Evolutionary conservation across 2,113 vertebrate species (phyloP), one percentile per base, ranked within the genome.

Genomic region (Sorex araneus): DNA sequence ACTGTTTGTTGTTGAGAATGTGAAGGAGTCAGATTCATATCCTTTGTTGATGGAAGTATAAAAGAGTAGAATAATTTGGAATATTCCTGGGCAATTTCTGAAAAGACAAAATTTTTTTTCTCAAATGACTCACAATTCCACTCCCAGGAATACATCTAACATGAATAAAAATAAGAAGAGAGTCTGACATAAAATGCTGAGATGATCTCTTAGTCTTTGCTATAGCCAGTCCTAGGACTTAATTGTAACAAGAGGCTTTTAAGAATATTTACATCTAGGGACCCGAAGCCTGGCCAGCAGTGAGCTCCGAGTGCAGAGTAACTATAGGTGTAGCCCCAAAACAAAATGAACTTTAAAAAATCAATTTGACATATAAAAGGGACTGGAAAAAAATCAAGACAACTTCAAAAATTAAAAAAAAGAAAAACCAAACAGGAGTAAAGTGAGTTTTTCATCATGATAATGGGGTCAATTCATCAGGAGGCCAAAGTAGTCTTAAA

Each of bases 1-100:
- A 64, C 43, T 30, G 25, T 25, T 64, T 64, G 28, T 27, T 27
- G 21, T 2, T 75, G 21, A 74, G 36, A 57, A 75, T 75, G 12
- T 64, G 19, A 75, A 75, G 75, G 3, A 75, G 84, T 36, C 57
- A 75, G 40, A 64, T 13, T 86, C 57, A 64, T 86, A 64, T 86
- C 63, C 54, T n/a, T 75, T 45, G 13, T 27, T 64, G 34, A 64
- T 32, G 30, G 10, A 34, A 69, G 30, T 69, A 69, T 8, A 60
- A 83, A 82, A 25, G 4, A 45, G 11, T 83, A 67, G 1, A 69
- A 9, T 64, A 32, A 47, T 25, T 83, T 83, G 64, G 30, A 45
- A 32, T 67, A 47, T n/a, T 25, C 13, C 13, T 16, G 25, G 6
- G 36, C 18, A 63, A 18, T n/a, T 63, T n/a, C 28, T 32, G 43